Evolutionary conservation across 1,140 invertebrate species (phyloP).

Genomic region (Mesaphorura yosii): DNA sequence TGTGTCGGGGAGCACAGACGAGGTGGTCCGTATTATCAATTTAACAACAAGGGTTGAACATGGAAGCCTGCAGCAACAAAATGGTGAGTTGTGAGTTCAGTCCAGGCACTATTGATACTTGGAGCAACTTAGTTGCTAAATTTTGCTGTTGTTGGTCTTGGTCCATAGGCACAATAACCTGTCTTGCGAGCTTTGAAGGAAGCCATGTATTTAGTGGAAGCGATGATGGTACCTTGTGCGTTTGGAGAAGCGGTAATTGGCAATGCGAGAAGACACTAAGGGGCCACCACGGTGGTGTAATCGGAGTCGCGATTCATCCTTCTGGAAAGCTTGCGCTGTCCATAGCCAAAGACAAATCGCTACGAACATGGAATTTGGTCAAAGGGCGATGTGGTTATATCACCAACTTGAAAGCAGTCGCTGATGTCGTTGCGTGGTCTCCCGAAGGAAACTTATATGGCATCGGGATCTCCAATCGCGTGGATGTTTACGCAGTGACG

Average conservation of each 20-base stretch:
- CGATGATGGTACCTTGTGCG: conserved; percentile 69
- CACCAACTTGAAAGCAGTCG: conserved; percentile 54
- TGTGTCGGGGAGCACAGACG: conserved; percentile 80
- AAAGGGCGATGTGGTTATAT: conserved; percentile 79
- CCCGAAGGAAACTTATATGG: conserved; percentile 59
- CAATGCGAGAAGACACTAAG: conserved; percentile 57
- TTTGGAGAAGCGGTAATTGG: conserved; percentile 73
- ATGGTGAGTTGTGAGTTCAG: conserved; percentile 41
- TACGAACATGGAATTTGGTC: conserved; percentile 86
- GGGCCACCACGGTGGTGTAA: conserved; percentile 43
- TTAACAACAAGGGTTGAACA: conserved; percentile 61
- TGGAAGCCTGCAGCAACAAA: conserved; percentile 66
- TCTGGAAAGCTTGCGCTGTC: conserved; percentile 77
- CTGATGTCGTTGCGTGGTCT: conserved; percentile 39
- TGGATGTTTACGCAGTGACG: conserved; percentile 65
- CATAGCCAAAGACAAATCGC: conserved; percentile 65
- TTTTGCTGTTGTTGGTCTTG: conserved; percentile 7
- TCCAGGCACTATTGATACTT: too few species aligned
- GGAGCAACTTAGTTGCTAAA: background rate
- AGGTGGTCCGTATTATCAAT: conserved; percentile 74
- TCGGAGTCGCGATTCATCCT: conserved; percentile 66
- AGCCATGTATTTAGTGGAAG: conserved; percentile 69
- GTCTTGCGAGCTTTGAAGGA: conserved; percentile 59
- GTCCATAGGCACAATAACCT: conserved; percentile 54
- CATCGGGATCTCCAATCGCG: conserved; percentile 51